Base-by-base conservation (phyloP, 2,797 vertebrate species). In the Amazonetta brasiliensis region DNA sequence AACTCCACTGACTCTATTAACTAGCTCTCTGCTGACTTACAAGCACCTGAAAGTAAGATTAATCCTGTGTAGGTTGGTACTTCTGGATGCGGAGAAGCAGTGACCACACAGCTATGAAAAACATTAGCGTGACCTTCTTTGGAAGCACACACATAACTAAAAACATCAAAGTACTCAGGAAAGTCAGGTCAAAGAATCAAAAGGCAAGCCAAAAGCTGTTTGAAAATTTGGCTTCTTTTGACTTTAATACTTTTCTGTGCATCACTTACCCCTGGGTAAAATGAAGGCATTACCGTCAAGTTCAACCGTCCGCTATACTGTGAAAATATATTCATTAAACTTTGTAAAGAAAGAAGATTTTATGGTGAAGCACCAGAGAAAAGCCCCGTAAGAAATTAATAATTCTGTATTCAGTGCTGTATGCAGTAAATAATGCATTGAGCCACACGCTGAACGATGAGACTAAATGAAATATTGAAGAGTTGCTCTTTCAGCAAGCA, bases 381-480 rank as follows among this genome's bases (percentile, higher is more conserved):
- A 75, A 76, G 60, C 4, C 28, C 33, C 10, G 46, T 80, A 75
- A 83, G 92, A 54, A 94, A 94, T 96, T 95, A 95, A 84, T 88
- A 91, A 96, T 94, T 95, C 92, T 85, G 87, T 92, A 58, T 77
- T 94, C 91, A 17, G 44, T 33, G 79, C 64, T 87, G 91, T 89
- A 82, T 74, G 69, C 73, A 58, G 94, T 95, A 94, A 97, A 96
- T 96, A 94, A 95, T 97, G 82, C 85, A 97, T 96, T 30, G 79
- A 95, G 89, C 76, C 87, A 77, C 87, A 84, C 66, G 13, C 69
- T 71, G 85, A 92, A 87, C 4, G 28, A 96, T 94, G 91, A 94
- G 85, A 48, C 22, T 60, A 64, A 77, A 97, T 94, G 79, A 95
- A 97, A 96, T 96, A 96, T 94, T 96, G 95, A 95, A 94, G 68